Percentiles rank a stretch among this genome's conserved stretches.
Conservation (phyloP, 2,888 invertebrate species). For the Clostera curtula region DNA sequence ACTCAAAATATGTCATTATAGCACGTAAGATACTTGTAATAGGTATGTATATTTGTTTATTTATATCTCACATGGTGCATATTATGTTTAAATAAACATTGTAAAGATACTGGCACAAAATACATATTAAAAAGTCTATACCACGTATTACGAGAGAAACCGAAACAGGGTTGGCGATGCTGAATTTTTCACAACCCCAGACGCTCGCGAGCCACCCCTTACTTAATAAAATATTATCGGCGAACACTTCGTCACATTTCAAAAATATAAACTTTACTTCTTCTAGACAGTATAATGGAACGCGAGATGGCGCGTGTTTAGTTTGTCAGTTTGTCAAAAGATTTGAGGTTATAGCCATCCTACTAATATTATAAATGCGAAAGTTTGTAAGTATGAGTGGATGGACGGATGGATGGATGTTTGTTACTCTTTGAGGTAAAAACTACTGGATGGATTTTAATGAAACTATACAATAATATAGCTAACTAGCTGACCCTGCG, state of each 20-base stretch:
- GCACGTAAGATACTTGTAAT: too few relatives aligned
- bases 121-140: conserved; percentile 44
- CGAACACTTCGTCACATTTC: conserved; percentile 59
- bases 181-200: conserved; percentile 57
- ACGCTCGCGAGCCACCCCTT: conserved; percentile 23
- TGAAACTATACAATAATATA: too few relatives aligned
- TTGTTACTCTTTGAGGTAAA: too few relatives aligned
- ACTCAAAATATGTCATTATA: too few relatives aligned
- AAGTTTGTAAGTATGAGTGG: too few relatives aligned
- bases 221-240: conserved; percentile 59
- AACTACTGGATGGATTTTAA: too few relatives aligned
- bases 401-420: too few relatives aligned
- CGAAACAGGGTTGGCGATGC: conserved; percentile 32
- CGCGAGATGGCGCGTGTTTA: conserved; percentile 4
- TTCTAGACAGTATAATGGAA: conserved; percentile 10
- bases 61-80: conserved; percentile 19
- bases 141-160: conserved; percentile 34
- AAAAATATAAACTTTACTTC: conserved; percentile 28
- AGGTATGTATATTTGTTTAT: too few relatives aligned
- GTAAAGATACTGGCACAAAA: conserved; percentile 32
- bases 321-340: background rate
- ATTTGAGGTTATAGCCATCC: too few relatives aligned
- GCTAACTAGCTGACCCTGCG: too few relatives aligned
- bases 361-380: too few relatives aligned
- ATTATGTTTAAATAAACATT: conserved; percentile 26